Evolutionary conservation across 2,888 invertebrate genomes (phyloP).

Genomic region (Morinoia aosen): DNA sequence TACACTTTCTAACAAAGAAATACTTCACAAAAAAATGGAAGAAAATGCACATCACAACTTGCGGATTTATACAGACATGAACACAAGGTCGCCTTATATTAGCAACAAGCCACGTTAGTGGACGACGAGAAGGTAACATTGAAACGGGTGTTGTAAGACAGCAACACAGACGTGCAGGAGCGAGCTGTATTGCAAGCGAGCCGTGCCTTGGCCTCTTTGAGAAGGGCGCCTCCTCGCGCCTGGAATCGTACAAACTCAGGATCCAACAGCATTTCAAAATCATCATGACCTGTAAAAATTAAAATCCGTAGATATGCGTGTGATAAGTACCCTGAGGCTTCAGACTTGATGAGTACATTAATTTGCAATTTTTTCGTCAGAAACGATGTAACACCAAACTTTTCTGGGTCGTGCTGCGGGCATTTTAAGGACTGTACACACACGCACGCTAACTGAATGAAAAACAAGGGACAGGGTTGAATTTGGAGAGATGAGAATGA

Average conservation of each 20-base stretch:
- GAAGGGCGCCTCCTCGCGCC: neutral
- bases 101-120: neutral
- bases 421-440: neutral
- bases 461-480: neutral
- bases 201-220: neutral
- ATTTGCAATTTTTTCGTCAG: neutral
- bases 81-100: neutral
- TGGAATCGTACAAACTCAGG: neutral
- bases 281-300: neutral
- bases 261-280: neutral
- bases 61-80: slow-evolving; percentile 2
- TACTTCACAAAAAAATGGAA: neutral
- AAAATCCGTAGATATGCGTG: neutral
- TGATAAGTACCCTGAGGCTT: neutral
- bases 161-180: neutral
- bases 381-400: neutral
- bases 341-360: neutral
- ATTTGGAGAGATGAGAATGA: neutral
- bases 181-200: neutral
- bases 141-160: neutral
- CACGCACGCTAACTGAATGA: neutral
- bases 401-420: neutral
- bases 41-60: slow-evolving; percentile 12
- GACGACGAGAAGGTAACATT: neutral
- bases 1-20: neutral